Evolutionary conservation across 2,797 vertebrate genomes (phyloP), one percentile per base, ranked within the genome.

Genomic region (Epinephelus awoara): DNA sequence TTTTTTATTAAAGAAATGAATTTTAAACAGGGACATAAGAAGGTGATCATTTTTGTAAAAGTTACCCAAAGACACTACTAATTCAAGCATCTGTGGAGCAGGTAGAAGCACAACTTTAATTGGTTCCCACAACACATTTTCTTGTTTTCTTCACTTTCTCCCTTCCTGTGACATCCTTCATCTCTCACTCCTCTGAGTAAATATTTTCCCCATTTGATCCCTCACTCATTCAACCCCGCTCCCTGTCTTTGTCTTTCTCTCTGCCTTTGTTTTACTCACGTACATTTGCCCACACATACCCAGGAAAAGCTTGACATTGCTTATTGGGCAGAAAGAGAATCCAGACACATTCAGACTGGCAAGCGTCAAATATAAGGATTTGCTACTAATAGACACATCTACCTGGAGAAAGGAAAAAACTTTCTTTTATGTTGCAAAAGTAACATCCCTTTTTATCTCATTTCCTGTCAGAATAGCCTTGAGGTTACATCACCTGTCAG

Each of bases 141-240:
- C 21, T 6, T 59, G 8, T 51, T 76, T 69, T 62, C 34, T 46
- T 62, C 56, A 64, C 40, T 23, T 44, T 69, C 50, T 67, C 3
- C 13, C 29, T 69, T 27, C 17, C 79, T 50, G 66, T 81, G 38
- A 77, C 82, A 72, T 64, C 55, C 67, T 84, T 82, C 23, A 74
- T 86, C 61, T 50, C 71, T 84, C 50, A 29, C 25, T 77, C 29
- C 55, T 27, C 58, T 87, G 23, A 76, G 71, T 61, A 79, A 79
- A 88, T 73, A 82, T 77, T 80, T 73, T 19, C 50, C 73, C 56
- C 23, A 71, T 76, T 79, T 80, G 78, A 88, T 88, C 66, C 23
- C n/a, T 79, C 2, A 2, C 23, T 85, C 34, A 49, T 64, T 57
- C 77, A 75, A 21, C 12, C 23, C 2, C 13, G 1, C 23, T 74